These are phyloP conservation scores for Cerastoderma edule DNA, from an alignment of 2,888 invertebrate genomes.

Conservation along the genomic window DNA sequence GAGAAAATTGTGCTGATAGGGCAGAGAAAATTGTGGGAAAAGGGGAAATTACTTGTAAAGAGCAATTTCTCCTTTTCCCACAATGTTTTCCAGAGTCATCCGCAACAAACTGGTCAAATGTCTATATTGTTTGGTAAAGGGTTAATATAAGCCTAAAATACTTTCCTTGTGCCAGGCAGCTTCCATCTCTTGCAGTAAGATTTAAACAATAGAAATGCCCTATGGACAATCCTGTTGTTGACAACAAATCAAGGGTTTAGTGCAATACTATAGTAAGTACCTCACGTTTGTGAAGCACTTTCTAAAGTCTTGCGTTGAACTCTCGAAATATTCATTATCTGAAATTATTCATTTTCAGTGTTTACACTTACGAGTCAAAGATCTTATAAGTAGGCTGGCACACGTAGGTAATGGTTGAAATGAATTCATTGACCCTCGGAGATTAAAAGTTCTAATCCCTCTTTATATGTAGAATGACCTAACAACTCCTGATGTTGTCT, in stretches of 20 bases:
- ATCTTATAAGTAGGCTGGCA: neutral
- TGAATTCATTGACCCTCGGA: neutral
- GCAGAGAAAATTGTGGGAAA: too few relatives aligned
- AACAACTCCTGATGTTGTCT: neutral
- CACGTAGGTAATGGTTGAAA: neutral
- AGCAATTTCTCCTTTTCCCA: too few relatives aligned
- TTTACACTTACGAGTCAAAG: constrained; percentile 4
- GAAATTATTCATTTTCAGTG: neutral
- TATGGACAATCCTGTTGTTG: too few relatives aligned
- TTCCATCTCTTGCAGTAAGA: neutral
- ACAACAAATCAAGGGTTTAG: too few relatives aligned
- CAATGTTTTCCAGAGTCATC: too few relatives aligned
- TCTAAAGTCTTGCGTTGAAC: neutral
- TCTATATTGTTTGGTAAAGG: too few relatives aligned
- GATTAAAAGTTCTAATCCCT: neutral
- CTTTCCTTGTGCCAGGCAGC: neutral
- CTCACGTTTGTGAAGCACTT: neutral
- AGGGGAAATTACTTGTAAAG: too few relatives aligned
- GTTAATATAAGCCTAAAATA: neutral
- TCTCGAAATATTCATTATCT: neutral
- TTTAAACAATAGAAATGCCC: neutral
- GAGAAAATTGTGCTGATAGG: too few relatives aligned
- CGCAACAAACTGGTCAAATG: too few relatives aligned
- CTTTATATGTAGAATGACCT: neutral
- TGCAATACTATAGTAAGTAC: neutral